Evolutionary conservation across 92 coral and sea anemone genomes (phyloP).

Genomic region (Actinostola sp.): DNA sequence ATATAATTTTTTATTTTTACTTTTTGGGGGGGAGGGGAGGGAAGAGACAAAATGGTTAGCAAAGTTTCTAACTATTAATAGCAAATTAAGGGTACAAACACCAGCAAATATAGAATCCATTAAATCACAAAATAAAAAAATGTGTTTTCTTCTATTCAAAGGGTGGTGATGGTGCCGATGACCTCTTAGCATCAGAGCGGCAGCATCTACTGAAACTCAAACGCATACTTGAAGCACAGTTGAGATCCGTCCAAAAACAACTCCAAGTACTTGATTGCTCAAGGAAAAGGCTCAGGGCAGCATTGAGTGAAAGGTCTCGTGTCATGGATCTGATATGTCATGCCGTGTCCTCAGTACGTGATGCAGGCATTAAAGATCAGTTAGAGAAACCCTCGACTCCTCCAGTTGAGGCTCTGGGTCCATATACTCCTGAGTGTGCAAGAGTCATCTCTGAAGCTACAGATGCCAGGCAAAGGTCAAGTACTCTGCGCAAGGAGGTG

Average conservation of each 20-base stretch:
- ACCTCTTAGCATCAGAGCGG: constrained; percentile 86
- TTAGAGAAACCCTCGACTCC: constrained; percentile 94
- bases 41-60: too few species aligned
- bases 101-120: too few species aligned
- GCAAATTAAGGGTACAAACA: not conserved
- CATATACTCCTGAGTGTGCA: constrained; percentile 98
- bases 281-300: constrained; percentile 81
- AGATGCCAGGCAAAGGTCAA: constrained; percentile 90
- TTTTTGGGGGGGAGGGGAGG: too few species aligned
- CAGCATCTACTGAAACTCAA: constrained; percentile 83
- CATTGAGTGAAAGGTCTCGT: constrained; percentile 88
- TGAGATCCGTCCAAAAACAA: constrained; percentile 96
- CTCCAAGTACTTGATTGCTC: constrained; percentile 93
- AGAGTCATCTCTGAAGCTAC: constrained; percentile 82
- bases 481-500: constrained; percentile 81
- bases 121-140: not conserved
- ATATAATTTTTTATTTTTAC: too few species aligned
- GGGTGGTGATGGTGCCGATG: constrained; percentile 97
- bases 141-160: constrained; percentile 6
- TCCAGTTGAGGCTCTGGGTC: constrained; percentile 92
- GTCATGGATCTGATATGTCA: constrained; percentile 94
- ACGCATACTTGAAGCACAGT: constrained; percentile 89
- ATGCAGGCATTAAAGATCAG: constrained; percentile 92
- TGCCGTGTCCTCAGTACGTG: constrained; percentile 94
- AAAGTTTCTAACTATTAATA: not conserved